Evolutionary conservation across 2,888 invertebrate species (phyloP), one percentile per base, ranked within the genome.

Genomic region (Ormyrus labotus): DNA sequence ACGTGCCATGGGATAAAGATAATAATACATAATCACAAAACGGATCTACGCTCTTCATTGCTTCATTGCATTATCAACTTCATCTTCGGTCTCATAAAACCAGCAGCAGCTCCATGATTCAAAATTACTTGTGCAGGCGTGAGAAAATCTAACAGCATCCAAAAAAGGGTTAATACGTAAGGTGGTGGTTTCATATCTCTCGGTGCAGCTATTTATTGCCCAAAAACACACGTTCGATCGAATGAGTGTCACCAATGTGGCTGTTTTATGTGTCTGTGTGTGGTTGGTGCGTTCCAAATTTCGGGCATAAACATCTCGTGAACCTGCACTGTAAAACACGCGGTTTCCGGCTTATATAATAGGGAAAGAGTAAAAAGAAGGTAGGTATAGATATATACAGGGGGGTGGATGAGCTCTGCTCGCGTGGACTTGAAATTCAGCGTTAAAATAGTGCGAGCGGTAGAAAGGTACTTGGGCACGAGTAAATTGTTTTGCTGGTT

Each of bases 401-500:
- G 10, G 34, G 6, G 57, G 55, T 47, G 47, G 5, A 8, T 55
- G 61, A 55, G 47, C 55, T 71, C 45, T 64, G 61, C n/a, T 34
- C 10, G 53, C 50, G 8, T 57, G 34, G 34, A 48, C 67, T 50
- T 61, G 74, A 67, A 58, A 75, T 75, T 67, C 67, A 75, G 51
- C 67, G 58, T n/a, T 34, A 51, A 71, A 71, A 71, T 45, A 61
- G 51, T 71, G 19, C 13, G 51, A 13, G 13, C 48, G 57, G 10
- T 9, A 19, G 47, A 60, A 64, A 55, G 19, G 57, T 57, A 73
- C 65, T 73, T 73, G 64, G 55, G 50, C 73, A 47, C 10, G 64
- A 73, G 65, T 65, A 65, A 73, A 73, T 57, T 73, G 73, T 57
- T 73, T 73, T 65, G 57, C 65, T 47, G 9, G 63, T n/a, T 65